Evolutionary conservation across 2,113 vertebrate species (phyloP).

Genomic region (Pseudopipra pipra): DNA sequence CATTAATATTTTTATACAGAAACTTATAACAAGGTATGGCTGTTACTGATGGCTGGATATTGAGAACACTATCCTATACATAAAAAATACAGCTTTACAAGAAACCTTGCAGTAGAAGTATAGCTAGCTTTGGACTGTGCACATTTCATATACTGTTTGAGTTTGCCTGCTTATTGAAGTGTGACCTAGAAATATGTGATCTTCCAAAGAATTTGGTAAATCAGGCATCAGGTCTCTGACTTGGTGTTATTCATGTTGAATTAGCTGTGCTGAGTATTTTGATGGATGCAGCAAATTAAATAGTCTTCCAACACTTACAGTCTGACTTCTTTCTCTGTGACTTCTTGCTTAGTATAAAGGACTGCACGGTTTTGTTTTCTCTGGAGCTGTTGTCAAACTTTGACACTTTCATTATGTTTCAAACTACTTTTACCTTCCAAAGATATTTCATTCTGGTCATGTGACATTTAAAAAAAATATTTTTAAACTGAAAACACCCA

Average conservation of each 20-base stretch:
- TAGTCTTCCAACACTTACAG: neutral
- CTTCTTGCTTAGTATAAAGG: neutral
- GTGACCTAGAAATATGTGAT: neutral
- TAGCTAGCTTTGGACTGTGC: neutral
- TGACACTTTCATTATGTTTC: neutral
- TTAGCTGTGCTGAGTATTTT: neutral
- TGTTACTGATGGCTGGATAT: neutral
- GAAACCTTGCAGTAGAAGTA: neutral
- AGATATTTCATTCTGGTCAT: neutral
- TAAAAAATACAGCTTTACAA: neutral
- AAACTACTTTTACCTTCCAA: neutral
- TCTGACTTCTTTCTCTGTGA: neutral
- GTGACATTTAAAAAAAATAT: neutral
- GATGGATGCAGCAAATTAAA: neutral
- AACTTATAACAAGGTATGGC: neutral
- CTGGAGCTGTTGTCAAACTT: neutral
- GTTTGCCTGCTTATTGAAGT: neutral
- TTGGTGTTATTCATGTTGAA: neutral
- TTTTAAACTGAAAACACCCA: neutral
- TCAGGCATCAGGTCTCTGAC: neutral
- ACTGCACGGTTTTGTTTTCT: neutral
- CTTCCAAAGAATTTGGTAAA: neutral
- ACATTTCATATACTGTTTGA: fast-evolving
- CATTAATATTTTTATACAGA: neutral
- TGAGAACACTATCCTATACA: neutral